Percentiles rank a stretch among this genome's conserved stretches.
phyloP scores from a whole-genome alignment of 2,113 vertebrate species.

The Pygoscelis antarcticus region DNA sequence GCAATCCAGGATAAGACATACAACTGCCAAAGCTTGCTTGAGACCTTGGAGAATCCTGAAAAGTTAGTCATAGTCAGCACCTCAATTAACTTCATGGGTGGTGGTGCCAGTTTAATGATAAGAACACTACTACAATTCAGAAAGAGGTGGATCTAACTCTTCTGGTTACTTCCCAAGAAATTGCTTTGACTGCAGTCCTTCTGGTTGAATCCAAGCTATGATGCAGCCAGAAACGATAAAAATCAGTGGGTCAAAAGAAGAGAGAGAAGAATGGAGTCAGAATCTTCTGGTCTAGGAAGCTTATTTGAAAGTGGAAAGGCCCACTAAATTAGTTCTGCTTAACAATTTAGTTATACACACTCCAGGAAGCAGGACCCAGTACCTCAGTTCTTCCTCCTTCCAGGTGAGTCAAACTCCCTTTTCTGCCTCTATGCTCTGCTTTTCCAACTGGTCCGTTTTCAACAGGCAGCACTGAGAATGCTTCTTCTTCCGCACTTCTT shows the following conservation, averaged over 20 bases:
- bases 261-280: background rate
- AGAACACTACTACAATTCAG: background rate
- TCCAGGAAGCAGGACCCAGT: background rate
- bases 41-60: slow-evolving; percentile 37
- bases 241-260: background rate
- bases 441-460: background rate
- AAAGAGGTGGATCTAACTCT: background rate
- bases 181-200: background rate
- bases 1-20: background rate
- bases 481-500: background rate
- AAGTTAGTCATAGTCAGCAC: slow-evolving; percentile 52
- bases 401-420: background rate
- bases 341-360: background rate
- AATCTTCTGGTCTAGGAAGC: background rate
- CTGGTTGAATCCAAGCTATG: background rate
- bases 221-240: background rate
- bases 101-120: slow-evolving; percentile 48
- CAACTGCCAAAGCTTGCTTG: slow-evolving; percentile 21
- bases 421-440: background rate
- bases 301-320: background rate
- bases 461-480: background rate
- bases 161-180: slow-evolving; percentile 23
- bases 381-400: background rate
- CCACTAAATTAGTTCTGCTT: background rate
- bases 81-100: slow-evolving; percentile 63